Evolutionary conservation across 2,797 vertebrate species (phyloP).

Genomic region (Pampus argenteus): DNA sequence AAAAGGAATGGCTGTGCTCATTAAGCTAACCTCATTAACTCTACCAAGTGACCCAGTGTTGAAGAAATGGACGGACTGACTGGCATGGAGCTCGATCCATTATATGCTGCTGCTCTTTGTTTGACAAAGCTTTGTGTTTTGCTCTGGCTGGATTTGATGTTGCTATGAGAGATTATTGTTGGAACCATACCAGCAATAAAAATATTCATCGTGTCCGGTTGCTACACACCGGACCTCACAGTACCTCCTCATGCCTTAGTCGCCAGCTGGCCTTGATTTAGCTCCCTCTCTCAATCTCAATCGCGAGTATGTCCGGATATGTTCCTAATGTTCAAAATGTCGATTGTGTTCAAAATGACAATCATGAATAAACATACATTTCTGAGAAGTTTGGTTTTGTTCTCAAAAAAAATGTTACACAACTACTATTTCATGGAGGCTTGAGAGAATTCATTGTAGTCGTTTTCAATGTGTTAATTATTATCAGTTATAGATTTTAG

Average conservation of each 20-base stretch:
- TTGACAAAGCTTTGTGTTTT: constrained; percentile 64
- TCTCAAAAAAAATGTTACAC: constrained; percentile 9
- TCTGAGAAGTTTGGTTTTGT: constrained; percentile 42
- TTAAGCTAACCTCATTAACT: constrained; percentile 62
- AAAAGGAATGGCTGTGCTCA: constrained; percentile 34
- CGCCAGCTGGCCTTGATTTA: constrained; percentile 49
- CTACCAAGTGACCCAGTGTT: constrained; percentile 51
- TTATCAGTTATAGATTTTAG: background rate
- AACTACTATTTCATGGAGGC: background rate
- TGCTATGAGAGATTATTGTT: constrained; percentile 63
- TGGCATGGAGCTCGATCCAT: constrained; percentile 53
- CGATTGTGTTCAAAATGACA: constrained; percentile 55
- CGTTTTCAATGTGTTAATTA: background rate
- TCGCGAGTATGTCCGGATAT: constrained; percentile 35
- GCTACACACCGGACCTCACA: no score
- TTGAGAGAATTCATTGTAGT: no score
- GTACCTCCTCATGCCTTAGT: constrained; percentile 62
- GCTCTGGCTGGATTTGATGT: constrained; percentile 57
- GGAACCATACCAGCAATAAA: constrained; percentile 56
- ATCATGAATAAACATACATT: constrained; percentile 62
- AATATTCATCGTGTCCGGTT: constrained; percentile 53
- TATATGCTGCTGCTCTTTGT: constrained; percentile 71
- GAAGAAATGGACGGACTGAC: constrained; percentile 51
- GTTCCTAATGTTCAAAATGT: constrained; percentile 39
- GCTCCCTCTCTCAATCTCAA: constrained; percentile 52